Conservation (phyloP, 2,888 invertebrate genomes). For the Andricus quercusramuli region DNA sequence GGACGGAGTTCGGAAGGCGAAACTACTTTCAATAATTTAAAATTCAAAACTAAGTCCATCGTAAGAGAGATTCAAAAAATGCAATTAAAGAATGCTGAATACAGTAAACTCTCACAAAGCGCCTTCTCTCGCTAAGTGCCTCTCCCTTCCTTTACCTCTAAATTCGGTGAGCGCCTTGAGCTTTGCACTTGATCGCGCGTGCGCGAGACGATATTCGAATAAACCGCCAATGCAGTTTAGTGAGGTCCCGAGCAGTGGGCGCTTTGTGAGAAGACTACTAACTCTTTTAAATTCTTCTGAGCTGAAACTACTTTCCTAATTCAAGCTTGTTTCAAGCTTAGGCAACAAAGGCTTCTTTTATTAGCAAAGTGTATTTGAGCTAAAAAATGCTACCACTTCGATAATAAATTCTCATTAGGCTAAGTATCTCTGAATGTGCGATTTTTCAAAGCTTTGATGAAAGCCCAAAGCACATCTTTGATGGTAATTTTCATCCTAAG, state of each 20-base stretch:
- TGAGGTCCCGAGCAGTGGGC: too few species aligned
- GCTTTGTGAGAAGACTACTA: too few species aligned
- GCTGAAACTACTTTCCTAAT: not conserved
- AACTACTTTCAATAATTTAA: not conserved
- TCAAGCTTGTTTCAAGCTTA: slow-evolving; percentile 25
- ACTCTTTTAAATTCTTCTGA: not conserved
- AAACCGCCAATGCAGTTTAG: too few species aligned
- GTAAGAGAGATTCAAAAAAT: slow-evolving; percentile 18
- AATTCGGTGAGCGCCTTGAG: too few species aligned
- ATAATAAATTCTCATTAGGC: slow-evolving; percentile 24
- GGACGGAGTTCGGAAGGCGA: slow-evolving; percentile 26
- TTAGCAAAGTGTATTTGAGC: slow-evolving; percentile 15
- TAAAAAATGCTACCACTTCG: slow-evolving; percentile 10
- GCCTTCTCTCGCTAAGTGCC: too few species aligned
- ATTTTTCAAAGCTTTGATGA: not conserved
- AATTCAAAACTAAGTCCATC: slow-evolving; percentile 24
- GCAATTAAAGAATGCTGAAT: not conserved
- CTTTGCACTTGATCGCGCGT: too few species aligned
- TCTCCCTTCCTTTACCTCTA: too few species aligned
- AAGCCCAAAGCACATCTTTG: slow-evolving; percentile 4
- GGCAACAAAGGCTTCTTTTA: slow-evolving; percentile 15
- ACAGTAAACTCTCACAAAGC: too few species aligned
- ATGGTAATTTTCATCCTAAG: slow-evolving; percentile 35
- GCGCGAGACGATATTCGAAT: too few species aligned
- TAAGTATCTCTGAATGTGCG: slow-evolving; percentile 25